Base-by-base conservation (phyloP, 2,113 vertebrate species). In the Aplodontia rufa region DNA sequence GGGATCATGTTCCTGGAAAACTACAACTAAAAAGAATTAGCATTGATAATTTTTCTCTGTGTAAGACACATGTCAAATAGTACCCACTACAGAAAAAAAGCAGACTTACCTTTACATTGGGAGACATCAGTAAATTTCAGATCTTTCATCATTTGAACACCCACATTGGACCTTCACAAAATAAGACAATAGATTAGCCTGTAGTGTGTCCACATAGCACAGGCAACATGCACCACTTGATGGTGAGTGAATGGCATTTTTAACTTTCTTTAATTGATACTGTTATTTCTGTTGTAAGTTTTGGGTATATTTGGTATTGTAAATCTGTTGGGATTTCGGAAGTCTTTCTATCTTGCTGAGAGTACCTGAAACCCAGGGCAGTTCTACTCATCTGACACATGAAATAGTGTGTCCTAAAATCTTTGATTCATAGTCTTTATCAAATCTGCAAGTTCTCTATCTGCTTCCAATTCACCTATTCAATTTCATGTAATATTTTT, bases 141-240 rank as follows among this genome's bases (percentile, higher is more conserved):
- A 5, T 26, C 24, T 64, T 93, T 92, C 71, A 96, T 82, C 37
- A 95, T 94, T 91, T 98, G 96, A 89, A 68, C 80, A 69, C 87
- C 95, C 30, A 96, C 81, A 16, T 91, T 97, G 69, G 95, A 97
- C 92, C 96, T 98, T 92, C 51, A 97, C 91, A 81, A 96, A 64
- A 75, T 19, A 94, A 75, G 55, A 80, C 30, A 47, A 42, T 8
- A 51, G 60, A 51, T 93, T 76, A 90, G 42, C 53, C 53, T 94
- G 3, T 5, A 6, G 2, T 79, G 13, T 92, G 16, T 80, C 47
- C 22, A 68, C 3, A 11, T 69, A 62, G 17, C 75, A 47, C 28
- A 76, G 19, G 30, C 51, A 80, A 93, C 20, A 49, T 1, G 47
- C 72, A 40, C 64, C 19, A 66, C 37, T 32, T 82, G n/a, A 53